These are phyloP conservation scores for Dendrocopos noguchii DNA, from an alignment of 2,113 vertebrate genomes.

Conservation along the genomic window DNA sequence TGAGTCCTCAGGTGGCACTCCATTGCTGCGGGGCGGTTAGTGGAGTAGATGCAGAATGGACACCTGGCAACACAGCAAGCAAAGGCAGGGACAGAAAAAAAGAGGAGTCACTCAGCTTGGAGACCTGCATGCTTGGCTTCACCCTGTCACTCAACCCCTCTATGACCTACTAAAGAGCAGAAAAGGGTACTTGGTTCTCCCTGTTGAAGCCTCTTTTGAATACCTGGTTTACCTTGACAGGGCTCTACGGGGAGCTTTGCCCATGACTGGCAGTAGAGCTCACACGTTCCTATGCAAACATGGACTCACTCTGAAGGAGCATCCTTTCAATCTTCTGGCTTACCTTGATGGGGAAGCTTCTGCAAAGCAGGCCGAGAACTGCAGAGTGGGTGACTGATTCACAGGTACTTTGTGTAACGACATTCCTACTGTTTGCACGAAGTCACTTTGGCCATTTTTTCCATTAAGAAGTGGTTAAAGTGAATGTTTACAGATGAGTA, in stretches of 20 bases:
- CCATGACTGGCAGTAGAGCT: not conserved
- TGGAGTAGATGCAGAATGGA: conserved; percentile 99
- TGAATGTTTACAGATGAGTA: conserved; percentile 61
- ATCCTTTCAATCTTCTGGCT: conserved; percentile 39
- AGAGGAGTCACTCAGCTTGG: not conserved
- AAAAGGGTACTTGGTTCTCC: not conserved
- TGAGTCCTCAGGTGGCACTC: conserved; percentile 99
- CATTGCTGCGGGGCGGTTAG: conserved; percentile 96
- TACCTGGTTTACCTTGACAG: not conserved
- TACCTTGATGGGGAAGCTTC: conserved; percentile 26
- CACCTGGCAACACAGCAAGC: conserved; percentile 83
- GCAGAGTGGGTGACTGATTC: conserved; percentile 47
- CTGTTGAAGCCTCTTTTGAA: not conserved
- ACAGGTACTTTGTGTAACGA: conserved; percentile 45
- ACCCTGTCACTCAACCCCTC: conserved; percentile 16
- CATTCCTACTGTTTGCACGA: conserved; percentile 53
- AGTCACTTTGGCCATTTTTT: conserved; percentile 60
- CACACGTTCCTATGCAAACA: not conserved
- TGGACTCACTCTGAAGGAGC: not conserved
- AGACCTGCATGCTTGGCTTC: not conserved
- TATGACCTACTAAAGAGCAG: not conserved
- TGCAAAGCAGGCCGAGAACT: conserved; percentile 34
- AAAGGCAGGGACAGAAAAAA: conserved; percentile 43
- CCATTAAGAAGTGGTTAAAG: conserved; percentile 61
- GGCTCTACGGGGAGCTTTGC: not conserved